Evolutionary conservation across 2,113 vertebrate genomes (phyloP), one percentile per base, ranked within the genome.

Genomic region (Kryptolebias marmoratus): DNA sequence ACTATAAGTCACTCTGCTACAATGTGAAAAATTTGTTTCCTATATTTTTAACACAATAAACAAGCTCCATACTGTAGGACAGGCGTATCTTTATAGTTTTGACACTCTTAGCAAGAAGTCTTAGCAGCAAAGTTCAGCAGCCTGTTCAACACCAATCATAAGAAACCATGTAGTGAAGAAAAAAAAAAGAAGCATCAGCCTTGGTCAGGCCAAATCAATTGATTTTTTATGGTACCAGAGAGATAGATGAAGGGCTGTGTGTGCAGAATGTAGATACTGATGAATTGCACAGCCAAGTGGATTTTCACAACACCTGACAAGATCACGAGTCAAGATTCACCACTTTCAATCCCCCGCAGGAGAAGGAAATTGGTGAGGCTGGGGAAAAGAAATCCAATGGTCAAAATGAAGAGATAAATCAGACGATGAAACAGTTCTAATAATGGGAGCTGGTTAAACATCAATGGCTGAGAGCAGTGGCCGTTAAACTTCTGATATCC

Each of bases 341-440:
- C 77, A 83, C 81, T 84, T 83, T 79, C 70, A 50, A 84, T 87
- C 69, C 74, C 81, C 78, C 13, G 60, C 48, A 62, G 87, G 57
- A 76, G 75, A 61, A 31, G 69, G 79, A 79, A 86, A 89, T 86
- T 86, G 82, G 73, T 53, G 72, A 71, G 59, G 80, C 75, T 58
- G 71, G 62, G n/a, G 13, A 30, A 22, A 39, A 39, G 59, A 22
- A 68, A 81, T 75, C 73, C 79, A 80, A 27, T 31, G 68, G 71
- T 86, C 59, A 79, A 85, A 90, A 82, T 88, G 83, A 91, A 88
- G 83, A 86, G 74, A 91, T 92, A 91, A 91, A 92, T 92, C 89
- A 91, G 71, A 73, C 52, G 10, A 54, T 62, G 87, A 84, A 92
- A 87, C 77, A 52, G 73, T 74, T 81, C 71, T 88, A 79, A 84